Base-by-base conservation (phyloP, 2,113 vertebrate species). In the Gallinago jamesoni region DNA sequence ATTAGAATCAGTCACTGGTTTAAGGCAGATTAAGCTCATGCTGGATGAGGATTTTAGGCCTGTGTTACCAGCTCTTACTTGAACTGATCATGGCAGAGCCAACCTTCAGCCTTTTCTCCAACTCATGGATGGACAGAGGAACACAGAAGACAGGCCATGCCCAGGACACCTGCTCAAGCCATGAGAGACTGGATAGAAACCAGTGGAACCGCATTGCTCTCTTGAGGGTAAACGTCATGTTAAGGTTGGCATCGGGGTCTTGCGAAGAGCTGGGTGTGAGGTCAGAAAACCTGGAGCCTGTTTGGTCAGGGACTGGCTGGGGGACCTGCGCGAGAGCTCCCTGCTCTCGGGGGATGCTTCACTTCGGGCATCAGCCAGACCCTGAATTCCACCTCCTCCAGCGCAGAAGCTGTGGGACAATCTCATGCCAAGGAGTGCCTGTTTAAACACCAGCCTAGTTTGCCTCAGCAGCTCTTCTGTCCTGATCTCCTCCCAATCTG, bases 361-460 rank as follows among this genome's bases (percentile, higher is more conserved):
- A 2, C 30, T 45, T 13, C 16, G n/a, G 16, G 10, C 39, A 43
- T 43, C 43, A 43, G 15, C 9, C 47, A 50, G 77, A 70, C 33
- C 53, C 31, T 10, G 9, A 56, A 23, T 17, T 50, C 43, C 14
- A 2, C 50, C 57, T 9, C 12, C 33, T 75, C 27, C 33, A 3
- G 28, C 5, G 13, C 3, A 7, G 79, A 25, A 69, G 52, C 56
- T 66, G 56, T 20, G 27, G 50, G 50, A 16, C 14, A n/a, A 31
- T 53, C 25, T 56, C 9, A 1, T 30, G n/a, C 22, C 16, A 8
- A 5, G 10, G 56, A 50, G 60, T 4, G 10, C 21, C 2, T 0
- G 1, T 24, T 41, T 28, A 21, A 18, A 59, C 50, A 23, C n/a
- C 15, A 4, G 35, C 0, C 1, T 24, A 4, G 28, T 19, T 84